Percentiles rank a stretch among this genome's conserved stretches.
Conservation (phyloP, 2,113 vertebrate genomes). For the Clarias macrocephalus region DNA sequence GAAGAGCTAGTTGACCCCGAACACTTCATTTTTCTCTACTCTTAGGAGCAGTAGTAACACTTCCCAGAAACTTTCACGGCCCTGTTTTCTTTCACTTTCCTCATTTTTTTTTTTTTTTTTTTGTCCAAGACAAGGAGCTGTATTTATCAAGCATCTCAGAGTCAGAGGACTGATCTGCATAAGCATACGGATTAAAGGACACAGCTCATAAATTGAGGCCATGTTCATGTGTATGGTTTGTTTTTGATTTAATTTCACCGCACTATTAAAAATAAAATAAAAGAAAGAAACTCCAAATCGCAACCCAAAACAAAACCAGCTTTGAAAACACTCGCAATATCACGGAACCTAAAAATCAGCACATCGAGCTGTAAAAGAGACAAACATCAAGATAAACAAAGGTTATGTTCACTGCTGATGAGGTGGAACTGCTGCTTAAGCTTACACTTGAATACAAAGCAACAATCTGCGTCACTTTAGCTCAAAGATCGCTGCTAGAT, state of each 20-base stretch:
- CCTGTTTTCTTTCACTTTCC: conserved; percentile 37
- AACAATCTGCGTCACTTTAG: background rate
- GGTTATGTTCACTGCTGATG: background rate
- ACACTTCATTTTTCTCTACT: conserved; percentile 14
- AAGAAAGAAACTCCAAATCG: too few species aligned
- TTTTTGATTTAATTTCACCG: background rate
- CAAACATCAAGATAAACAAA: background rate
- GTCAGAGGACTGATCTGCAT: background rate
- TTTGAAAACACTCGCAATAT: background rate
- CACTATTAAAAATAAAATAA: too few species aligned
- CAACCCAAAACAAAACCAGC: background rate
- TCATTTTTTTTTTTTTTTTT: background rate
- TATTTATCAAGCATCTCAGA: background rate
- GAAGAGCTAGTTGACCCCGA: conserved; percentile 45
- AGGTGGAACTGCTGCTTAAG: background rate
- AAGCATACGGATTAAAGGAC: background rate
- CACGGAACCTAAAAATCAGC: background rate
- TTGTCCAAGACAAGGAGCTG: background rate
- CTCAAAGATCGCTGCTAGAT: background rate
- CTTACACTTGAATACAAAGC: background rate
- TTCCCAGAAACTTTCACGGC: conserved; percentile 22
- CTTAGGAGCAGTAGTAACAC: background rate
- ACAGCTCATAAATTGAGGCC: too few species aligned
- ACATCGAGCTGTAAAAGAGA: background rate
- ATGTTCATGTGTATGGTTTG: too few species aligned